Evolutionary conservation across 2,797 vertebrate genomes (phyloP).

Genomic region (Enoplosus armatus): DNA sequence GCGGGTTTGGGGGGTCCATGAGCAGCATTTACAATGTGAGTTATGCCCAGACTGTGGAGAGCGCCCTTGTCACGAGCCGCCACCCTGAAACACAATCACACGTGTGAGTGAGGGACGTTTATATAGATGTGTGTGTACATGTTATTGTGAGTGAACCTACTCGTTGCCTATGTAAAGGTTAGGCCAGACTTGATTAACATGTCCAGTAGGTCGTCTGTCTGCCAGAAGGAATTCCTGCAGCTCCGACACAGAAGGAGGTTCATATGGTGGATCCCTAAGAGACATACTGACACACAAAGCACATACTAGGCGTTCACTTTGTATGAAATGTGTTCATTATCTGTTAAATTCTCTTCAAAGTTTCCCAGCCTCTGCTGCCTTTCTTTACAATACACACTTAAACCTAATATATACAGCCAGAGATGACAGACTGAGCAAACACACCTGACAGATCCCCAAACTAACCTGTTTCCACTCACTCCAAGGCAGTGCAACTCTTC

Average conservation of each 20-base stretch:
- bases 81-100: slow-evolving; percentile 79
- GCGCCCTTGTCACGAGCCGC: slow-evolving; percentile 87
- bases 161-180: slow-evolving; percentile 92
- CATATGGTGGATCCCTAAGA: slow-evolving; percentile 69
- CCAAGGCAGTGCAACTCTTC: slow-evolving; percentile 25
- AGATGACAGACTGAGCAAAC: neutral
- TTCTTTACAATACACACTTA: neutral
- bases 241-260: slow-evolving; percentile 87
- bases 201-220: slow-evolving; percentile 78
- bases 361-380: neutral
- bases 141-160: slow-evolving; percentile 74
- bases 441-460: neutral
- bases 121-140: neutral
- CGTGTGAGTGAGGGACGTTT: neutral
- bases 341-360: neutral
- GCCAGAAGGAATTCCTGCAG: slow-evolving; percentile 87
- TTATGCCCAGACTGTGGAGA: slow-evolving; percentile 90
- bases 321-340: neutral
- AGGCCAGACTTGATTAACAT: slow-evolving; percentile 94
- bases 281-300: slow-evolving; percentile 74
- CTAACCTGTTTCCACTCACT: slow-evolving; percentile 10
- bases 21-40: slow-evolving; percentile 90
- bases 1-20: slow-evolving; percentile 79
- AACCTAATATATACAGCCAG: neutral
- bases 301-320: neutral